phyloP scores from a whole-genome alignment of 2,797 vertebrate genomes.

The Mormyrus hasselquistii region DNA sequence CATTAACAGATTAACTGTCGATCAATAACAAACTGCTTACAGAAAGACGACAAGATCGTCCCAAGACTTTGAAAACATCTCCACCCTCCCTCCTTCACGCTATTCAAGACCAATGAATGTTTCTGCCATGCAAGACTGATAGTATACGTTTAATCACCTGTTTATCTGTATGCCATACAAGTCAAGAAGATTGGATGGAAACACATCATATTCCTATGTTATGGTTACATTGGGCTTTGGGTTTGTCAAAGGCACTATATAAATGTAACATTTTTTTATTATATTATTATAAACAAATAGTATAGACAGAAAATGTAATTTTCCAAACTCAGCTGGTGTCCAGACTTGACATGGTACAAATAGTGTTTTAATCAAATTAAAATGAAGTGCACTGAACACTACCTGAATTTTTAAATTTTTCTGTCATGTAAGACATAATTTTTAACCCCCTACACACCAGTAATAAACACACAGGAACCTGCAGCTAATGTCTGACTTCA shows the following conservation, averaged over 20 bases:
- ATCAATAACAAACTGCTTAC: not conserved
- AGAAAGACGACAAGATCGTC: not conserved
- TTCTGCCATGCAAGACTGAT: not conserved
- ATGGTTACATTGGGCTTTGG: not conserved
- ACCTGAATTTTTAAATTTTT: not conserved
- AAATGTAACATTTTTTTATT: not conserved
- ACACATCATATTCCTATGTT: not conserved
- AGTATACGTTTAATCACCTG: not conserved
- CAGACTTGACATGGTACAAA: not conserved
- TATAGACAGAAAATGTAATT: not conserved
- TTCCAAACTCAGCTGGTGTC: not conserved
- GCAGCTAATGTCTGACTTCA: not conserved
- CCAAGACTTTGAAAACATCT: not conserved
- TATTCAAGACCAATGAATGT: not conserved
- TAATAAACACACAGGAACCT: not conserved
- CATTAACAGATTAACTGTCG: not conserved
- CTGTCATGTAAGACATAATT: not conserved
- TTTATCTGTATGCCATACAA: not conserved
- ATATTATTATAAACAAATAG: not conserved
- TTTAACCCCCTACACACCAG: not conserved
- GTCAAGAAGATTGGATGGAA: not conserved
- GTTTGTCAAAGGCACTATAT: not conserved
- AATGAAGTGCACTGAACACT: not conserved
- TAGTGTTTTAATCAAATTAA: not conserved
- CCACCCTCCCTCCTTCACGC: not conserved